Conservation (phyloP, 1,140 invertebrate species). For the Mactra quadrangularis region DNA sequence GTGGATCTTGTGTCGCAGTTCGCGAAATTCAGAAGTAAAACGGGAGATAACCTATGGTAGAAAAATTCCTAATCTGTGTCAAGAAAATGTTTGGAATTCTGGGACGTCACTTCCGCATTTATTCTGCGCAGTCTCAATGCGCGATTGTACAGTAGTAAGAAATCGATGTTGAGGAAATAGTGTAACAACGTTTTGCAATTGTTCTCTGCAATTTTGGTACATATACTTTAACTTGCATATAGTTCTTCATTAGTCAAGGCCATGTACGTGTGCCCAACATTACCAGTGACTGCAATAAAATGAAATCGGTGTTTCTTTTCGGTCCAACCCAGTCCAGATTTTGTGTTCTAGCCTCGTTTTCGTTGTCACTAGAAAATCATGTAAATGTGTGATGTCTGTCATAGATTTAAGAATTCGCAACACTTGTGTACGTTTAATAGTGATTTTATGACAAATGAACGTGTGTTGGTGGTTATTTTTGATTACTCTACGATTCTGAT, state of each 20-base stretch:
- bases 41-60: neutral
- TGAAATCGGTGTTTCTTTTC: slow-evolving; percentile 26
- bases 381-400: slow-evolving; percentile 50
- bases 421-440: too few relatives aligned
- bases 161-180: slow-evolving; percentile 40
- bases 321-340: slow-evolving; percentile 21
- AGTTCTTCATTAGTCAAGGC: neutral
- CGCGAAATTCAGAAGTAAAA: too few relatives aligned
- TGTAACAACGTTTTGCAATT: slow-evolving; percentile 33
- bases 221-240: neutral
- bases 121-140: slow-evolving; percentile 63
- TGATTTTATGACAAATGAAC: too few relatives aligned
- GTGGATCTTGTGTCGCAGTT: too few relatives aligned
- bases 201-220: neutral
- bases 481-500: too few relatives aligned
- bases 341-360: slow-evolving; percentile 73
- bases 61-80: neutral
- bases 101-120: slow-evolving; percentile 67
- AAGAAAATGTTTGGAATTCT: neutral
- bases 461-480: too few relatives aligned
- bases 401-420: slow-evolving; percentile 24
- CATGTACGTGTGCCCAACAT: neutral
- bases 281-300: neutral
- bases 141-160: slow-evolving; percentile 62
- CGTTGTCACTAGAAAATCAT: slow-evolving; percentile 47